A percentile compares a stretch with the other conserved stretches of the same genome.
Conservation (phyloP, 2,113 vertebrate genomes). For the Petrocephalus microphthalmus region DNA sequence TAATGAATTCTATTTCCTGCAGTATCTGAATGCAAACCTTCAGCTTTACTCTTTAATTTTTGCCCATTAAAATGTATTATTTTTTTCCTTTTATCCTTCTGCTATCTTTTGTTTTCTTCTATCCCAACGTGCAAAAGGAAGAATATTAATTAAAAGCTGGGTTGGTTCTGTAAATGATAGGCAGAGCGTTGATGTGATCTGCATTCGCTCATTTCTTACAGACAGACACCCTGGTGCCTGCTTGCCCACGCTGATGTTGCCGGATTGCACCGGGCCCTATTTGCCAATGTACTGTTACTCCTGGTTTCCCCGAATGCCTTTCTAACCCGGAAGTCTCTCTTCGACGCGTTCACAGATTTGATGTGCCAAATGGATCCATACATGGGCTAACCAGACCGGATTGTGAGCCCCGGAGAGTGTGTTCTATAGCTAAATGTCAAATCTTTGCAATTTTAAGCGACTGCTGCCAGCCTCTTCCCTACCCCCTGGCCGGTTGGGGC, state of each 20-base stretch:
- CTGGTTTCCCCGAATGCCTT: neutral
- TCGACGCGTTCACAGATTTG: constrained; percentile 37
- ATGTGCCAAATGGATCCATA: constrained; percentile 47
- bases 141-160: constrained; percentile 1
- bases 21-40: constrained; percentile 2
- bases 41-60: neutral
- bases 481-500: constrained; percentile 33
- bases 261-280: neutral
- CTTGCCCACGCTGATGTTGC: neutral
- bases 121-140: neutral
- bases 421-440: constrained; percentile 43
- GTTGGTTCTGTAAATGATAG: neutral
- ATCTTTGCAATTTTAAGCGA: constrained; percentile 42
- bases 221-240: neutral
- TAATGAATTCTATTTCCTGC: neutral
- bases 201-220: neutral
- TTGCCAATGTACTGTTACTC: neutral
- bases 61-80: neutral
- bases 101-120: neutral
- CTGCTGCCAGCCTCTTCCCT: neutral
- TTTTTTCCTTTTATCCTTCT: neutral
- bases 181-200: neutral
- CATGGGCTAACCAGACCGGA: constrained; percentile 51
- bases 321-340: constrained; percentile 15
- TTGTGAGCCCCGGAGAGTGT: constrained; percentile 45